phyloP scores from a whole-genome alignment of 1,140 invertebrate species.

The Aphaenogaster rudis region DNA sequence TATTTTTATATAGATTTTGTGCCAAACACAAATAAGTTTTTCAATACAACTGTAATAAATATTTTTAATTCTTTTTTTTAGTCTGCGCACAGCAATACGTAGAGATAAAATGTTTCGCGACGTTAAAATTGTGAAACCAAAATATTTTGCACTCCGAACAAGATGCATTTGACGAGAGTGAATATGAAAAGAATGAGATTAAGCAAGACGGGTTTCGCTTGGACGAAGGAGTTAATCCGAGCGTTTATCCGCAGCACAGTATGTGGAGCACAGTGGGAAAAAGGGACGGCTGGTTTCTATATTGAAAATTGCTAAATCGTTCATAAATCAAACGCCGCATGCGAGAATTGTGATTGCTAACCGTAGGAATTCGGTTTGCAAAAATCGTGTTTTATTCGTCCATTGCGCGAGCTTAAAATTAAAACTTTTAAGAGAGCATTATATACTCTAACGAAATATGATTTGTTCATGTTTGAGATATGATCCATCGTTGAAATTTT shows the following conservation, averaged over 20 bases:
- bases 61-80: neutral
- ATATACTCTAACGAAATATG: neutral
- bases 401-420: neutral
- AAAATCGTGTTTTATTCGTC: neutral
- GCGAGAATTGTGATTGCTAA: conserved; percentile 66
- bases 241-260: conserved; percentile 50
- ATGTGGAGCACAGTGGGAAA: conserved; percentile 67
- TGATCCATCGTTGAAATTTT: neutral
- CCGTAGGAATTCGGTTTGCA: neutral
- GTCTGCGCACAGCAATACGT: neutral
- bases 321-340: conserved; percentile 74
- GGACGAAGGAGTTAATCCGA: conserved; percentile 63
- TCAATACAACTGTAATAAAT: neutral
- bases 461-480: neutral
- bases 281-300: conserved; percentile 65
- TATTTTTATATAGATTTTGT: neutral
- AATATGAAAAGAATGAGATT: conserved; percentile 52
- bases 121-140: neutral
- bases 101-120: neutral
- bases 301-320: conserved; percentile 75
- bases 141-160: neutral
- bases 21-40: neutral
- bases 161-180: conserved; percentile 35
- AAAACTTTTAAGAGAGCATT: neutral
- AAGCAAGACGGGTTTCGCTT: conserved; percentile 66